Base-by-base conservation (phyloP, 2,797 vertebrate species). In the Phataginus tetradactyla region DNA sequence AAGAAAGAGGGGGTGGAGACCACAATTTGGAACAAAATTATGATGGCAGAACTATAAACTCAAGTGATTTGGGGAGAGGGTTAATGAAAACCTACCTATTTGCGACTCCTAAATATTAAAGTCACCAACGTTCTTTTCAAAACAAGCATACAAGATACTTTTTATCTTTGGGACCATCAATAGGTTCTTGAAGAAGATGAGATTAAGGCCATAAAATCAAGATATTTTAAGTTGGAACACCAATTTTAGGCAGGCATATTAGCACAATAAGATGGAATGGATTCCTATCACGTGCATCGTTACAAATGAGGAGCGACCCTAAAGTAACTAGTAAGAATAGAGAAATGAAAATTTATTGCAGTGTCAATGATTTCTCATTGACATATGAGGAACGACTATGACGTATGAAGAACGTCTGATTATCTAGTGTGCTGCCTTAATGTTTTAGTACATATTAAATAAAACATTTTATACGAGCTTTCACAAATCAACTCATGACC, bases 101-200 rank as follows among this genome's bases (percentile, higher is more conserved):
- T 87, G 75, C 42, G 87, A 90, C 34, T 84, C 21, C 21, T 88
- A 78, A 91, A 84, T 86, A 91, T 64, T 59, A 86, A 32, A 59
- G 32, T 55, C 55, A 45, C 51, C 55, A 51, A 45, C 32, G 10
- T 88, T 77, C 63, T 83, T 87, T 93, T 69, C 79, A 89, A 13
- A 55, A 34, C 80, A 93, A 64, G n/a, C n/a, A 53, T 27, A 59
- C 21, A 75, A 85, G 18, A 42, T 57, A 37, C 14, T 77, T 23
- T 89, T 53, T 81, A 64, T 71, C 51, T 81, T 27, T 81, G 78
- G n/a, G 49, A 59, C 37, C 29, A 84, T 39, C 49, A 53, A 39
- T 4, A 81, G n/a, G 49, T 66, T n/a, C 37, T 75, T 34, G 32
- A 89, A 49, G 55, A 42, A 69, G 79, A 91, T 12, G 23, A 72